These are phyloP conservation scores for Tokudaia muenninki DNA, from an alignment of 2,797 vertebrate genomes.

Conservation along the genomic window DNA sequence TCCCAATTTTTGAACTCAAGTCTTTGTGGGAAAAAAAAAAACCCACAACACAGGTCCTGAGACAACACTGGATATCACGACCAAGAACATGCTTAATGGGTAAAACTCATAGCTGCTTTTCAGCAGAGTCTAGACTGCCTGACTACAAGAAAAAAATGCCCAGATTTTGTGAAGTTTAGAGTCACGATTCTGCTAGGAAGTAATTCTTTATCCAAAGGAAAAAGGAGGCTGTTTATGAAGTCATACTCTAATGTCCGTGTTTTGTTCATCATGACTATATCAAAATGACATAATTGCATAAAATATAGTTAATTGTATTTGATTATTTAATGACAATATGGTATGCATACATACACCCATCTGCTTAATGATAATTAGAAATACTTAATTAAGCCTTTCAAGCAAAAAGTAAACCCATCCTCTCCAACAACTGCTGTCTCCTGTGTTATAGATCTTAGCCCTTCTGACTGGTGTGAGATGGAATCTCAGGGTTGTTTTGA, in stretches of 20 bases:
- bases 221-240: not conserved
- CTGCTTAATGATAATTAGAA: conserved; percentile 5
- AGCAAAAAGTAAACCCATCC: not conserved
- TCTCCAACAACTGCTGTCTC: too few relatives aligned
- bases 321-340: not conserved
- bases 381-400: not conserved
- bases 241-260: not conserved
- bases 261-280: not conserved
- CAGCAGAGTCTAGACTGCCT: too few relatives aligned
- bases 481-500: too few relatives aligned
- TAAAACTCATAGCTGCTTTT: not conserved
- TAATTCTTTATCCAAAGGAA: not conserved
- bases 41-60: not conserved
- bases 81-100: not conserved
- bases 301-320: not conserved
- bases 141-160: not conserved
- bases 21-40: not conserved
- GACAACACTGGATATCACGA: not conserved
- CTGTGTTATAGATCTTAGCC: too few relatives aligned
- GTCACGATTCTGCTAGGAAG: not conserved
- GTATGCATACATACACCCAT: not conserved
- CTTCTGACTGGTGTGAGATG: too few relatives aligned
- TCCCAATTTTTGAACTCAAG: not conserved
- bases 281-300: conserved; percentile 1
- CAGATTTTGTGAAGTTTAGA: not conserved